Evolutionary conservation across 2,797 vertebrate species (phyloP).

Genomic region (Sebastes alutus): DNA sequence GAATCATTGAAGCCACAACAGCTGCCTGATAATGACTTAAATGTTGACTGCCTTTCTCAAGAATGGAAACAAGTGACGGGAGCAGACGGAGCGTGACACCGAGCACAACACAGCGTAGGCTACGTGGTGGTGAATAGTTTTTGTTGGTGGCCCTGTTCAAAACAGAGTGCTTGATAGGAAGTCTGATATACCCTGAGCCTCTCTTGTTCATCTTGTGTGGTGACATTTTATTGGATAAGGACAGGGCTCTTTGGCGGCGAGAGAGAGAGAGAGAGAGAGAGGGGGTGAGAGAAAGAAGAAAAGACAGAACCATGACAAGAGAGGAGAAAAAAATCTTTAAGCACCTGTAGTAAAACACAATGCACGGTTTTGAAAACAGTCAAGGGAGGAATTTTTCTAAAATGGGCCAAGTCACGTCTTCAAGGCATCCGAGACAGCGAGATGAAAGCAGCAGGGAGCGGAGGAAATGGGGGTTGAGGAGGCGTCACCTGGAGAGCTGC

Average conservation of each 20-base stretch:
- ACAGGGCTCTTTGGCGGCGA: conserved; percentile 44
- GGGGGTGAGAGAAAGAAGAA: background rate
- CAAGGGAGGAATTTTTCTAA: conserved; percentile 76
- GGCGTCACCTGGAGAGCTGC: conserved; percentile 74
- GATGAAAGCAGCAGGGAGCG: conserved; percentile 77
- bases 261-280: conserved; percentile 19
- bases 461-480: conserved; percentile 82
- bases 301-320: conserved; percentile 25
- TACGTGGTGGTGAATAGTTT: conserved; percentile 31
- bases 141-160: conserved; percentile 41
- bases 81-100: conserved; percentile 34
- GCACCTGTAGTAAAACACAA: conserved; percentile 85
- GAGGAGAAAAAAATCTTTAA: conserved; percentile 64
- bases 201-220: conserved; percentile 75
- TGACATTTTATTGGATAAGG: conserved; percentile 80
- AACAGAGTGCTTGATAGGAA: conserved; percentile 71
- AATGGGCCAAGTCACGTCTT: conserved; percentile 85
- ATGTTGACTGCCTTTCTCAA: conserved; percentile 26
- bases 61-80: conserved; percentile 38
- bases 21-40: conserved; percentile 20
- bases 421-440: conserved; percentile 66
- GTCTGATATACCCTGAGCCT: conserved; percentile 71
- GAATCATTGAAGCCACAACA: background rate
- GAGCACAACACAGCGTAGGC: background rate
- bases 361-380: conserved; percentile 77